These are phyloP conservation scores for Lepidochrysops patricia DNA, from an alignment of 2,888 invertebrate species.

Conservation along the genomic window DNA sequence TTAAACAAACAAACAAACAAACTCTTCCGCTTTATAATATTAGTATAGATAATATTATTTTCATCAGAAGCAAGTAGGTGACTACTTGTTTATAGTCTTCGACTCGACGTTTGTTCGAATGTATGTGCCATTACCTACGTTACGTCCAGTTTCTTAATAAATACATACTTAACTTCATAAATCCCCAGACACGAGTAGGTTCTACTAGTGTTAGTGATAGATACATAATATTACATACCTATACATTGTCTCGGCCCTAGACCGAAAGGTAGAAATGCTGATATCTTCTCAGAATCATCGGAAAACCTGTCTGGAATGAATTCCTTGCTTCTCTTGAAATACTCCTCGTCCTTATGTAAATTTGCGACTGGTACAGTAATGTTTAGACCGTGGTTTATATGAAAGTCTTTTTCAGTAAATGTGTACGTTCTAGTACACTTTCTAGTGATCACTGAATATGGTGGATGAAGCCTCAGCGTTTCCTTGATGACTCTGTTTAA, in stretches of 20 bases:
- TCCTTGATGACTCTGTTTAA: constrained; percentile 55
- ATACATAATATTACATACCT: constrained; percentile 39
- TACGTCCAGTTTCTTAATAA: too few relatives aligned
- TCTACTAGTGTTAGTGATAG: background rate
- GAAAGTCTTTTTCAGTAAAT: constrained; percentile 43
- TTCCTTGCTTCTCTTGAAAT: constrained; percentile 42
- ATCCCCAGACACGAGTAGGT: too few relatives aligned
- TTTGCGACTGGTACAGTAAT: constrained; percentile 53
- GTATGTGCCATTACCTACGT: too few relatives aligned
- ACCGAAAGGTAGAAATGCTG: constrained; percentile 56
- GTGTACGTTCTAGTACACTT: constrained; percentile 54
- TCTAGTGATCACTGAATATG: constrained; percentile 52
- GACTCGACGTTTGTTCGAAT: too few relatives aligned
- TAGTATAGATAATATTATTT: too few relatives aligned
- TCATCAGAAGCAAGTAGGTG: too few relatives aligned
- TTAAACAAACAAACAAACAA: too few relatives aligned
- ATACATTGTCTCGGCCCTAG: constrained; percentile 62
- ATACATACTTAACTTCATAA: too few relatives aligned
- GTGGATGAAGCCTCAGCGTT: constrained; percentile 54
- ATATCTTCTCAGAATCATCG: constrained; percentile 36
- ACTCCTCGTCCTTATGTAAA: constrained; percentile 48
- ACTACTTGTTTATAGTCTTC: too few relatives aligned
- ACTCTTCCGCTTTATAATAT: too few relatives aligned
- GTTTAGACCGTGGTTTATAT: constrained; percentile 52
- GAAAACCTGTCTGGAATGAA: constrained; percentile 59